Conservation (phyloP, 2,113 vertebrate genomes). For the Heptranchias perlo region DNA sequence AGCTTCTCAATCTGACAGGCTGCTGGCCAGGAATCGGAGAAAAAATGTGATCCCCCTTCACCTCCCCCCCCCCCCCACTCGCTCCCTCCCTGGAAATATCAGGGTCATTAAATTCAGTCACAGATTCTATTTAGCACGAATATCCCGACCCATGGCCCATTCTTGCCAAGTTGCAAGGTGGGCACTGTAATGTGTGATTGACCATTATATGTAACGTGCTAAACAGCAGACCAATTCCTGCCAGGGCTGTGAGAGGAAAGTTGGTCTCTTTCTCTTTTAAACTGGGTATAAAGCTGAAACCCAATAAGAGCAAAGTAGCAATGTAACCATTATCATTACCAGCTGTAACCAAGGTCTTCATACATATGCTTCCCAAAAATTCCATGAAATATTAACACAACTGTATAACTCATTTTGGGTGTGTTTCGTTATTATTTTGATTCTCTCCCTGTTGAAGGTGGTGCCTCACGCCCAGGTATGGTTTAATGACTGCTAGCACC, state of each 20-base stretch:
- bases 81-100: too few relatives aligned
- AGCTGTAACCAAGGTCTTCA: not conserved
- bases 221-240: not conserved
- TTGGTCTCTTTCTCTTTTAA: not conserved
- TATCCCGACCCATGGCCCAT: not conserved
- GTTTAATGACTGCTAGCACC: not conserved
- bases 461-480: not conserved
- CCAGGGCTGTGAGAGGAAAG: not conserved
- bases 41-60: too few relatives aligned
- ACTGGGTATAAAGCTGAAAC: not conserved
- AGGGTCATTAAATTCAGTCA: not conserved
- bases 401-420: not conserved
- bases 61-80: too few relatives aligned
- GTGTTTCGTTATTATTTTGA: not conserved
- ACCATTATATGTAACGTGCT: not conserved
- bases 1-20: too few relatives aligned
- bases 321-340: too few relatives aligned
- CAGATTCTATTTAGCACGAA: not conserved
- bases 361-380: not conserved
- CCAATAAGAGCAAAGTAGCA: not conserved
- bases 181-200: not conserved
- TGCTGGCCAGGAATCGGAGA: too few relatives aligned
- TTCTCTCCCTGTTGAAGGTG: not conserved
- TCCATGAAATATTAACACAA: not conserved
- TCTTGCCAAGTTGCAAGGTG: not conserved